Base-by-base conservation (phyloP, 2,888 invertebrate species). In the Pseudeuparius sepicola region DNA sequence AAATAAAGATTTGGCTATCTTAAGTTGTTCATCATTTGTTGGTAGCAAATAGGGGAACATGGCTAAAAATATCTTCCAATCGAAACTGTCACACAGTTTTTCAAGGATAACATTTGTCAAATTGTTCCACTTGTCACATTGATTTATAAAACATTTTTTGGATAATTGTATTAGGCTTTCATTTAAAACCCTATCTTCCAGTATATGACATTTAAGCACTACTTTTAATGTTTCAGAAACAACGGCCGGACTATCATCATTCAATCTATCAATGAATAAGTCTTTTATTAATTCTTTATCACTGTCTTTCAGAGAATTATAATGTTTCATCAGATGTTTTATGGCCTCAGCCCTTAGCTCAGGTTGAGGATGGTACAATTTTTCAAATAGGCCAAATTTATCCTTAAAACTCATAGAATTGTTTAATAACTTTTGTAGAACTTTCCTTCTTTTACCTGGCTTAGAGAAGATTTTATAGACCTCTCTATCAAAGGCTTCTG, bases 291-390 rank as follows among this genome's bases (percentile, higher is more conserved):
- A 68, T n/a, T 73, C 71, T 16, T 65, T 53, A 46, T 75, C 68
- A 25, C 68, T 67, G 1, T 66, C 57, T 48, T 63, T 65, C 12
- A 75, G 55, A 12, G 56, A 46, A 6, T 63, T 47, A 44, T 67
- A 70, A 42, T 73, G 68, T 39, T 70, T 65, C 0, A 72, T 60
- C 6, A 89, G 61, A 42, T 71, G 71, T 44, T 73, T 66, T 0
- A 88, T 64, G 0, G 84, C 85, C 49, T 72, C 65, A 2, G 72
- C 61, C 43, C 90, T 70, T 33, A 82, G 65, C 28, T 70, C 61
- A 0, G 76, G 58, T 48, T 73, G 77, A 0, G 75, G 65, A 57
- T 90, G 84, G 49, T 84, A 80, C 1, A 89, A 59, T 44, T 78
- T 77, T 52, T 81, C 73, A 48, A 79, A 75, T 1, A 81, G 63